Evolutionary conservation across 1,140 invertebrate genomes (phyloP), one percentile per base, ranked within the genome.

Genomic region (Dendrolimus punctatus): DNA sequence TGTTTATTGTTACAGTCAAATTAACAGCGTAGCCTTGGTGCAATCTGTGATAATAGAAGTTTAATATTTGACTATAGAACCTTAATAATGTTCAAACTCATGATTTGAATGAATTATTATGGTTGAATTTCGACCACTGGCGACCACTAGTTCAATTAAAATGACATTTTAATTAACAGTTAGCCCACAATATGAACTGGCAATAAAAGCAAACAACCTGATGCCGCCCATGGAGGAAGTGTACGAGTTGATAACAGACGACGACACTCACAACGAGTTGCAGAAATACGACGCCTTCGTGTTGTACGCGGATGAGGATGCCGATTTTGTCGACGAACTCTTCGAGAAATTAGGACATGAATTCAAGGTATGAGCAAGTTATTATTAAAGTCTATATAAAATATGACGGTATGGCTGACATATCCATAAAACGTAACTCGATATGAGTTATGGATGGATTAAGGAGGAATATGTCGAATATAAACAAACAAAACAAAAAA

Each of bases 231-330:
- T 39, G 2, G 42, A 60, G 3, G 49, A 53, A 6, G 68, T 72
- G 3, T 64, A 70, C 37, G 56, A 69, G 6, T 53, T 76, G 4
- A 71, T 84, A 23, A 84, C 80, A 8, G 64, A 64, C 46, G 73
- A 84, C 38, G 80, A 84, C 10, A 60, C 60, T n/a, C 49, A 57
- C 10, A 73, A 74, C 0, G 47, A 55, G 6, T 73, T 76, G 2
- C 72, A 80, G 48, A 55, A 58, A 7, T 84, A 84, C 38, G 66
- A 84, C 52, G 80, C 78, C 2, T 79, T 73, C 58, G 75, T 84
- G 6, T 49, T 84, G 10, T 79, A 71, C 42, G 75, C 78, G 5
- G 60, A 64, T 39, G 65, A 72, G 4, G 80, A 84, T 42, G 71
- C 62, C 10, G 52, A 58, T 0, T 84, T 84, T 63, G 77, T 81